Base-by-base conservation (phyloP, 2,888 invertebrate genomes). In the Rhamphomyia laevipes region DNA sequence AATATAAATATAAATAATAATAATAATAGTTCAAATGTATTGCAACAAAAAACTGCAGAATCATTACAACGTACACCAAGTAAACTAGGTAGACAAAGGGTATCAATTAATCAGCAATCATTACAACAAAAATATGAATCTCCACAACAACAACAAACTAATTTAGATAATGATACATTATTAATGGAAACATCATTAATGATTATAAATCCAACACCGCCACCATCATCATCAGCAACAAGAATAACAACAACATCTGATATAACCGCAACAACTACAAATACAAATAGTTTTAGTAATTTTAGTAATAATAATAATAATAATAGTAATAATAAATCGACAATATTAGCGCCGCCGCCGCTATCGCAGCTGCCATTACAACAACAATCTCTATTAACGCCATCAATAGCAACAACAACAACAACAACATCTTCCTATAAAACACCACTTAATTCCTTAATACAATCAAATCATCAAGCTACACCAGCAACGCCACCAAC, bases 141-240 rank as follows among this genome's bases (percentile, higher is more conserved):
- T 35, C 31, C 13, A 21, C 18, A 41, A 51, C 55, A 37, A 46
- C 50, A 48, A 16, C 42, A 51, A 51, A 53, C 43, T 41, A 48
- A 51, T 45, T 53, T 60, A 55, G 59, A 61, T 51, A 57, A 57
- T 46, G 61, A 61, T 45, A 62, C 62, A 40, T 52, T 59, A 47
- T 55, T 62, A 50, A 62, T 62, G 64, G 70, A 69, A 58, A 70
- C 71, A 43, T 69, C 69, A 45, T 55, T 70, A 46, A 64, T 67
- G 57, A 61, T 64, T 23, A 55, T 61, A 45, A 61, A 60, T 50
- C 52, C 59, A 18, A 51, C 56, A 23, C 33, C 53, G 45, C 30
- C 45, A 50, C 42, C 51, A 53, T 40, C 46, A 48, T 27, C 21
- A 21, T 21, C 38, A 43, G 41, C 46, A 37, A 11, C 47, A 38